Conservation (phyloP, 2,113 vertebrate species). For the Falco punctatus region DNA sequence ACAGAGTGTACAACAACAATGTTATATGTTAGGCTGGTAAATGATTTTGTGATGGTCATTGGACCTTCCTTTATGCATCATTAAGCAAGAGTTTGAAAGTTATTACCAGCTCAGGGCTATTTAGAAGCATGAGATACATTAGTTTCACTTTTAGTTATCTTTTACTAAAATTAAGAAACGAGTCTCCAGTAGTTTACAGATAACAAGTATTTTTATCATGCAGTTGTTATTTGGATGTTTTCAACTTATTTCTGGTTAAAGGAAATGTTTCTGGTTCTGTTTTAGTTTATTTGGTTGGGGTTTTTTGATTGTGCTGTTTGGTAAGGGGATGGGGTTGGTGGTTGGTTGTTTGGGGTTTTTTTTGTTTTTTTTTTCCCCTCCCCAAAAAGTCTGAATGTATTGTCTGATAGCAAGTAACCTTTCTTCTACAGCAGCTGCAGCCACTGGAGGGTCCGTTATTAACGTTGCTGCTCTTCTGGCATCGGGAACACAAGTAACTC, state of each 20-base stretch:
- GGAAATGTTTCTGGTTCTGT: not conserved
- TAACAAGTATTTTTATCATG: not conserved
- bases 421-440: slow-evolving; percentile 72
- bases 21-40: not conserved
- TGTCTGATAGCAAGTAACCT: not conserved
- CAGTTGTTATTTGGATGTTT: not conserved
- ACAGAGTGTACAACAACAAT: not conserved
- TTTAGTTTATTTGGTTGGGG: not conserved
- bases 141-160: not conserved
- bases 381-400: not conserved
- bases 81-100: not conserved
- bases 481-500: slow-evolving; percentile 96
- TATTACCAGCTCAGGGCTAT: accelerated
- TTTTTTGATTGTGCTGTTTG: not conserved
- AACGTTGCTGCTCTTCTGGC: slow-evolving; percentile 96
- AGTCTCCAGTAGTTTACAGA: not conserved
- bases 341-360: not conserved
- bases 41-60: not conserved
- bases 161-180: not conserved
- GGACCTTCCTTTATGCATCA: not conserved
- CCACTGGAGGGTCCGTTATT: slow-evolving; percentile 86
- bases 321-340: not conserved
- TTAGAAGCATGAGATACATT: not conserved
- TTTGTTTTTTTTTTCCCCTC: not conserved
- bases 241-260: not conserved